Percentiles rank a stretch among this genome's conserved stretches.
phyloP scores from a whole-genome alignment of 2,888 invertebrate species.

The Syritta pipiens region DNA sequence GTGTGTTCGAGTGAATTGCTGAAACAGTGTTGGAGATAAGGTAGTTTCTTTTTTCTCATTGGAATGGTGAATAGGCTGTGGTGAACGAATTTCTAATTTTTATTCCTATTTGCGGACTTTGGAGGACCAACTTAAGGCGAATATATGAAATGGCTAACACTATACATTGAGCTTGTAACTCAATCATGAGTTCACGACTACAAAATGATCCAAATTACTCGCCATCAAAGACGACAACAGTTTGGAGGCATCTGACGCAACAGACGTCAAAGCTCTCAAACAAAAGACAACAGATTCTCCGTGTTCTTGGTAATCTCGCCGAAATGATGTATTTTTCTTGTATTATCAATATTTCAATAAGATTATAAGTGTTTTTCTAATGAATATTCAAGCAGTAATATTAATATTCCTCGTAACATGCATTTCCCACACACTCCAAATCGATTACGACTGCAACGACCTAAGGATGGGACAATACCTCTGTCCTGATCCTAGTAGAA shows the following conservation, averaged over 20 bases:
- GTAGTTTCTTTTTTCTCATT: too few species aligned
- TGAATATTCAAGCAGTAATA: slow-evolving; percentile 13
- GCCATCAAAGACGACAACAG: too few species aligned
- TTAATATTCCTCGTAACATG: slow-evolving; percentile 9
- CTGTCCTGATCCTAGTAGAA: slow-evolving; percentile 88
- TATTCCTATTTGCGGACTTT: too few species aligned
- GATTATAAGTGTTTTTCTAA: slow-evolving; percentile 27
- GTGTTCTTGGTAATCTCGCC: neutral
- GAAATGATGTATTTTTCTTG: slow-evolving; percentile 18
- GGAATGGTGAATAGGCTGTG: too few species aligned
- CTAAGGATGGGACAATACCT: slow-evolving; percentile 89
- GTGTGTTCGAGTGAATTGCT: too few species aligned
- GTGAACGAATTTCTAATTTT: too few species aligned
- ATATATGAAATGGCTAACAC: too few species aligned
- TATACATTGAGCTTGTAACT: too few species aligned
- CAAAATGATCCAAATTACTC: too few species aligned
- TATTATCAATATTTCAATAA: slow-evolving; percentile 6
- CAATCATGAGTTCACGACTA: too few species aligned
- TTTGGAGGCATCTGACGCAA: neutral
- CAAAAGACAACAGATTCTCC: neutral
- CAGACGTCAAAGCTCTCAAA: neutral
- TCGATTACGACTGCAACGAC: slow-evolving; percentile 83
- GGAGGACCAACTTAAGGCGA: too few species aligned
- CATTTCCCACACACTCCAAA: slow-evolving; percentile 66
- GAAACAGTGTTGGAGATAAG: too few species aligned